Base-by-base conservation (phyloP, 2,797 vertebrate species). In the Oreochromis mossambicus region DNA sequence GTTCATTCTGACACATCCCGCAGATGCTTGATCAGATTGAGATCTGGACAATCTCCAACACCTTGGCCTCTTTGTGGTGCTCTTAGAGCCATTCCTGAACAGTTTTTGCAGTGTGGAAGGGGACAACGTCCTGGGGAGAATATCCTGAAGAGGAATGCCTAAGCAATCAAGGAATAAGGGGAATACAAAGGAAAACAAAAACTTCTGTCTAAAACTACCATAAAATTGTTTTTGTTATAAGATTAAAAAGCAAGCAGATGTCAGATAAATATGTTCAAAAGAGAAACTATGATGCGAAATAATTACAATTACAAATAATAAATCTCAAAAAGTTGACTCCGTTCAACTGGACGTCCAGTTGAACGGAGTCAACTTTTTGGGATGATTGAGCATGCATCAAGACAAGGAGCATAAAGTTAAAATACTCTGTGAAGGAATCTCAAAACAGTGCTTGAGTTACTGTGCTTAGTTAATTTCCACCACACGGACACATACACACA, bases 401-500 rank as follows among this genome's bases (percentile, higher is more conserved):
- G 58, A 70, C 34, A 14, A 46, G 38, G 41, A 36, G 8, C 10
- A 55, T 21, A 19, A 58, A 32, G 15, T 21, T 14, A 13, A 80
- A 82, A 82, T 36, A 46, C 4, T 29, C 29, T 17, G 46, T 24
- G 8, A 48, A 34, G 43, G 51, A 70, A 56, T 17, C 21, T 78
- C 7, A 19, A 51, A 77, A 46, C 11, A 55, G 36, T 50, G 58
- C 41, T n/a, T 41, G 61, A 78, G 48, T 43, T 61, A 68, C 81
- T 83, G 75, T 52, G 77, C 61, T 68, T 46, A 11, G 76, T 58
- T 83, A 51, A 78, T 86, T 79, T 88, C 79, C 81, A 77, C 50
- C 24, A 10, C 78, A 54, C 55, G 87, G 79, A 91, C 81, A 87
- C 84, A 92, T 11, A 82, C 79, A 83, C 86, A 85, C 81, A 91